These are phyloP conservation scores for Prochilodus magdalenae DNA, from an alignment of 2,113 vertebrate genomes.

Conservation along the genomic window DNA sequence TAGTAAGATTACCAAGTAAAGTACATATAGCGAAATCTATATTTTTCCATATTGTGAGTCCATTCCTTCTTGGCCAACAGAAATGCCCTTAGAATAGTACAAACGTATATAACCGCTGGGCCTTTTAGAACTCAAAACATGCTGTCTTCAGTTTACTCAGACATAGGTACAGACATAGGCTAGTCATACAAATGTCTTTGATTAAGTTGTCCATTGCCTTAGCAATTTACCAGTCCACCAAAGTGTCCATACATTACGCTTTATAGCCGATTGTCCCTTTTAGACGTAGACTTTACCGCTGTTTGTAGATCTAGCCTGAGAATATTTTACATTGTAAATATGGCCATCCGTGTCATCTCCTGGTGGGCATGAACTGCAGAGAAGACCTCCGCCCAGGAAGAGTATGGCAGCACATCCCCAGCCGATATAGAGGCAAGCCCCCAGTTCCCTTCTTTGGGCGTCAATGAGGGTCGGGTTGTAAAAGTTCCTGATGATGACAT, in stretches of 20 bases:
- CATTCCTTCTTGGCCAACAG: background rate
- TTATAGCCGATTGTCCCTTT: background rate
- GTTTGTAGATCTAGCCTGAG: slow-evolving; percentile 57
- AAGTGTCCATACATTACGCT: background rate
- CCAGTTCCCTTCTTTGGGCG: slow-evolving; percentile 84
- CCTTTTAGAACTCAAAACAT: background rate
- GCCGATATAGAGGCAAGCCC: slow-evolving; percentile 83
- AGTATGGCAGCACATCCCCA: slow-evolving; percentile 79
- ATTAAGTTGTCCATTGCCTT: background rate
- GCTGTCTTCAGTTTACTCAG: background rate
- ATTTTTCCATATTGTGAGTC: background rate
- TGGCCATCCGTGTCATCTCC: slow-evolving; percentile 39
- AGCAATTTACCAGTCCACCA: background rate
- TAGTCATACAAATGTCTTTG: background rate
- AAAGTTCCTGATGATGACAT: slow-evolving; percentile 83
- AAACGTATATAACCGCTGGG: no score
- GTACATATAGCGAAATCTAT: no score
- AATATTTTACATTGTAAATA: slow-evolving; percentile 68
- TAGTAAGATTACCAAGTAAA: no score
- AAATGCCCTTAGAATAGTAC: no score
- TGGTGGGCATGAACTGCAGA: slow-evolving; percentile 79
- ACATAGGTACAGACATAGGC: background rate
- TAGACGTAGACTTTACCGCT: slow-evolving; percentile 67
- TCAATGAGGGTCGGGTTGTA: slow-evolving; percentile 80
- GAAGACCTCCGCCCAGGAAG: slow-evolving; percentile 78